These are phyloP conservation scores for Agrilus planipennis DNA, from an alignment of 1,140 invertebrate genomes.

Conservation along the genomic window DNA sequence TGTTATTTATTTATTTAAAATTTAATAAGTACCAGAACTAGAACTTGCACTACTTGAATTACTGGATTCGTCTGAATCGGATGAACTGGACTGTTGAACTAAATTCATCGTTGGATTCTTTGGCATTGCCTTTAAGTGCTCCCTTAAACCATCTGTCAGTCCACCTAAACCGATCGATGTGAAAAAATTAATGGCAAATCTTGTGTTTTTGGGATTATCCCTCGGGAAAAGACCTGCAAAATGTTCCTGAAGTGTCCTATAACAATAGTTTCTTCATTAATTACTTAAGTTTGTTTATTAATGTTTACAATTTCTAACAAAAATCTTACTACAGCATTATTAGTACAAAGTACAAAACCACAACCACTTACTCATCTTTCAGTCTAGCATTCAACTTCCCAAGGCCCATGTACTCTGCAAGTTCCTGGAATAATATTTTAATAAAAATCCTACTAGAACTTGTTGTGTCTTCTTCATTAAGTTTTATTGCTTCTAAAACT, in stretches of 20 bases:
- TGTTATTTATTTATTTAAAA: no score
- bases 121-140: conserved; percentile 76
- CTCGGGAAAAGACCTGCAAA: conserved; percentile 91
- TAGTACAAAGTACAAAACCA: conserved; percentile 1
- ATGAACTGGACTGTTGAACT: conserved; percentile 20
- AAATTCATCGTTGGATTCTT: conserved; percentile 40
- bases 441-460: conserved; percentile 96
- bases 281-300: no score
- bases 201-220: conserved; percentile 91
- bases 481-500: conserved; percentile 73
- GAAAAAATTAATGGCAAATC: conserved; percentile 99
- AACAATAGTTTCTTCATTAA: conserved; percentile 18
- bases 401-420: conserved; percentile 93
- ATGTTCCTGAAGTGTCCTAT: conserved; percentile 67
- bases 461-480: conserved; percentile 96
- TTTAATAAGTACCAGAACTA: conserved; percentile 1
- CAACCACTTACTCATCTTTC: conserved; percentile 62
- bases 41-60: conserved; percentile 14
- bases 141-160: conserved; percentile 84
- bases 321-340: no score
- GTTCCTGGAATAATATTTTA: conserved; percentile 94
- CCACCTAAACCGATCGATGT: conserved; percentile 96
- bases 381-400: conserved; percentile 81
- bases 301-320: no score
- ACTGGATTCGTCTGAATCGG: conserved; percentile 18